phyloP scores from a whole-genome alignment of 2,797 vertebrate genomes.

The Carapus acus region DNA sequence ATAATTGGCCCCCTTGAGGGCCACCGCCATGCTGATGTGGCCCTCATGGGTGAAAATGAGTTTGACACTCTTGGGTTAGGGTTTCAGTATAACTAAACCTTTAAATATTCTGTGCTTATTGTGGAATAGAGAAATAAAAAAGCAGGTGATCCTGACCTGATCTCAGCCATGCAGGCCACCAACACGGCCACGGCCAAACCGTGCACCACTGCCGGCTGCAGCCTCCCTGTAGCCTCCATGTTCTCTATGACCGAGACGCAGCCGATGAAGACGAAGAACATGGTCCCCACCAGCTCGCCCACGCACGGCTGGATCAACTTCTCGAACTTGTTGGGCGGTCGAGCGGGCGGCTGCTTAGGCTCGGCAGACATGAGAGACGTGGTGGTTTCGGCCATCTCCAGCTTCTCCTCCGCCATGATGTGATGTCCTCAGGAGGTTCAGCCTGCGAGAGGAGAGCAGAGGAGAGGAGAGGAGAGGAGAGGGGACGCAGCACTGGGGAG shows the following conservation, averaged over 20 bases:
- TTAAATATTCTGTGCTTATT: no score
- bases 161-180: constrained; percentile 71
- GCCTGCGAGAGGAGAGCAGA: constrained; percentile 1
- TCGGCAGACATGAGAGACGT: constrained; percentile 28
- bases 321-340: constrained; percentile 56
- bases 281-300: constrained; percentile 77
- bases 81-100: no score
- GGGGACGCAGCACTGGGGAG: constrained; percentile 2
- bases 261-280: constrained; percentile 79
- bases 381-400: constrained; percentile 49
- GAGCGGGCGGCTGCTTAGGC: background rate
- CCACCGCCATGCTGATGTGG: no score
- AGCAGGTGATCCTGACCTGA: constrained; percentile 70
- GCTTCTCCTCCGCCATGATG: constrained; percentile 43
- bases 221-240: constrained; percentile 39
- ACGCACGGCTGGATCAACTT: constrained; percentile 74
- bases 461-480: constrained; percentile 6
- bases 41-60: no score
- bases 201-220: constrained; percentile 82
- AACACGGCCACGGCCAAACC: constrained; percentile 74
- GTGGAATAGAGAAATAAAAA: background rate
- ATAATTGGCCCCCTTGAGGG: no score
- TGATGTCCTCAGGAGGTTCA: constrained; percentile 1
- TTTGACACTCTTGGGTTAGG: no score
- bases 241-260: constrained; percentile 80